Percentiles rank a stretch among this genome's conserved stretches.
phyloP scores from a whole-genome alignment of 2,797 vertebrate species.

The Pseudocheirus occidentalis region DNA sequence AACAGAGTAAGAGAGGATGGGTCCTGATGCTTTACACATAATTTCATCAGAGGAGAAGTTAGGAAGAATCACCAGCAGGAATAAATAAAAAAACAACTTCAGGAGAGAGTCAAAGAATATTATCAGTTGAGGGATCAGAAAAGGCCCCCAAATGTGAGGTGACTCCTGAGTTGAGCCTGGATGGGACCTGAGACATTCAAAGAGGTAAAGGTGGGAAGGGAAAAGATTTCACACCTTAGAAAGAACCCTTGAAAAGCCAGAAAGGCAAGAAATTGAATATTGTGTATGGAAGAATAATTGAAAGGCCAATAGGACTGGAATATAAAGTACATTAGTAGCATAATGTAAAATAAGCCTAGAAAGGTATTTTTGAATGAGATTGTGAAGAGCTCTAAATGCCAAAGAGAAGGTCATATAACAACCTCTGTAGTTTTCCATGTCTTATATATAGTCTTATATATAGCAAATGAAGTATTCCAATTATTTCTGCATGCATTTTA shows the following conservation, averaged over 20 bases:
- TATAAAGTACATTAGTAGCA: background rate
- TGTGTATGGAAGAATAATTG: background rate
- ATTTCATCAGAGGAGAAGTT: background rate
- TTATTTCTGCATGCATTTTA: background rate
- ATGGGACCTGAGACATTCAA: background rate
- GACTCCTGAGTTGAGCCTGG: background rate
- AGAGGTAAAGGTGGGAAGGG: background rate
- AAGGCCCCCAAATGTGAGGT: background rate
- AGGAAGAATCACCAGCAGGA: background rate
- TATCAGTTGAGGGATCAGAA: background rate
- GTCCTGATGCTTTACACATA: background rate
- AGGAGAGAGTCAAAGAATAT: background rate
- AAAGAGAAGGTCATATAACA: background rate
- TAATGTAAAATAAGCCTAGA: background rate
- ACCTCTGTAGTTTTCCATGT: background rate
- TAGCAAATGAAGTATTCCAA: background rate
- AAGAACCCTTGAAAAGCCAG: background rate
- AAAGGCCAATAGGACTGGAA: background rate
- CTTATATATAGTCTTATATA: too few species aligned
- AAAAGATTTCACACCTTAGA: background rate
- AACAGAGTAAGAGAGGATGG: background rate
- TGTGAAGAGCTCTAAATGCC: background rate
- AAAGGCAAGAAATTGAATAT: background rate
- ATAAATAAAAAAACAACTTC: background rate
- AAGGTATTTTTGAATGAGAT: background rate